Conservation (phyloP, 2,797 vertebrate species). For the Steatocranus sp. region DNA sequence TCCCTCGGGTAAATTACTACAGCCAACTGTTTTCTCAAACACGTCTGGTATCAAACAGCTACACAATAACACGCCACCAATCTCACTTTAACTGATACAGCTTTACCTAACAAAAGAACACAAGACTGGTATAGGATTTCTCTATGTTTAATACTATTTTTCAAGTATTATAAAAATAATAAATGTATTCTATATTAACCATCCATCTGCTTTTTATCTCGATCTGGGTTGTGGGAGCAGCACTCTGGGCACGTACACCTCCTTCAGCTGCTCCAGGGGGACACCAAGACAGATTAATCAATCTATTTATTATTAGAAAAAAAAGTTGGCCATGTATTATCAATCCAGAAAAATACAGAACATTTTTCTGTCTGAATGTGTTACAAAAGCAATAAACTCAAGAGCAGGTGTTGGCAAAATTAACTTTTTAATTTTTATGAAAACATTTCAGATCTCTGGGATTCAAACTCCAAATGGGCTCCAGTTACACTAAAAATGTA, state of each 20-base stretch:
- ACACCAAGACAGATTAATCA: background rate
- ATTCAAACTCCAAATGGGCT: background rate
- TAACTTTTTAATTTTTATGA: fast-evolving
- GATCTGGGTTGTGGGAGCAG: background rate
- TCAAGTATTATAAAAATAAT: background rate
- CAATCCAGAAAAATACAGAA: background rate
- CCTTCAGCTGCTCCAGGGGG: background rate
- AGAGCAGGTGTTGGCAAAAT: background rate
- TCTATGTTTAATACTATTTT: fast-evolving
- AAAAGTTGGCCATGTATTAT: fast-evolving
- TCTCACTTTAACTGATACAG: background rate
- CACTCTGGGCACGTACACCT: fast-evolving
- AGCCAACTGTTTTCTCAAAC: background rate
- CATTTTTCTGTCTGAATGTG: background rate
- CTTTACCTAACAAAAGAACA: fast-evolving
- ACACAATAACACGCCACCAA: fast-evolving
- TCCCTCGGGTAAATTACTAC: background rate
- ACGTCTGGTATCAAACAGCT: background rate
- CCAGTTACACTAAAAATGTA: background rate
- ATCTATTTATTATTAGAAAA: background rate
- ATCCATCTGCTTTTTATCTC: background rate
- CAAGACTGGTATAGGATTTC: fast-evolving
- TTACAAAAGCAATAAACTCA: background rate
- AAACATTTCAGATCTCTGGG: background rate
- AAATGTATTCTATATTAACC: fast-evolving